Conservation (phyloP, 1,140 invertebrate genomes). For the Agrilus planipennis region DNA sequence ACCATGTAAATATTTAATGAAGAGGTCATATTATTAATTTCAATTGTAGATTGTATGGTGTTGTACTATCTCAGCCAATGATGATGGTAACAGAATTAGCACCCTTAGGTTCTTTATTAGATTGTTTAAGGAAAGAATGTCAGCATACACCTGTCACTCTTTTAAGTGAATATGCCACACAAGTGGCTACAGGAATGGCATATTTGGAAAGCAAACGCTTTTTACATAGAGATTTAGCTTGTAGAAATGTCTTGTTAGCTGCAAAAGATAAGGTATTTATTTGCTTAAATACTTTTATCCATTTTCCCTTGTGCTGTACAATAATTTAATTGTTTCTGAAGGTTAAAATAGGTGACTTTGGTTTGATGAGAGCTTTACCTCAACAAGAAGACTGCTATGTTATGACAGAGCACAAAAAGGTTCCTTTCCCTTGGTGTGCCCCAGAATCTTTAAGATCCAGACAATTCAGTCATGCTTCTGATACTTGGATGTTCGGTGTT, state of each 20-base stretch:
- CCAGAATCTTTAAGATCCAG: slow-evolving; percentile 77
- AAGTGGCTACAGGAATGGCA: slow-evolving; percentile 91
- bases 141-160: slow-evolving; percentile 64
- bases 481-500: slow-evolving; percentile 87
- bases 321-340: slow-evolving; percentile 30
- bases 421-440: slow-evolving; percentile 96
- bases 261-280: slow-evolving; percentile 60
- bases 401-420: slow-evolving; percentile 95
- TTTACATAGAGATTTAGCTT: slow-evolving; percentile 83
- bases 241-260: slow-evolving; percentile 80
- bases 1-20: no score
- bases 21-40: no score
- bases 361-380: slow-evolving; percentile 87
- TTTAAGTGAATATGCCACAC: slow-evolving; percentile 70
- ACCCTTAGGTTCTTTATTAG: slow-evolving; percentile 76
- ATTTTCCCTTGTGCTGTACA: neutral
- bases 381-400: slow-evolving; percentile 95
- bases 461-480: slow-evolving; percentile 84
- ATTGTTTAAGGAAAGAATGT: slow-evolving; percentile 81
- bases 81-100: slow-evolving; percentile 99
- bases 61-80: slow-evolving; percentile 86
- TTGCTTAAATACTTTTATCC: neutral
- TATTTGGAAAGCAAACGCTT: slow-evolving; percentile 90
- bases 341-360: slow-evolving; percentile 98
- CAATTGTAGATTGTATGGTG: slow-evolving; percentile 69